These are phyloP conservation scores for Protobothrops flavoviridis DNA, from an alignment of 2,113 vertebrate species.

Conservation along the genomic window DNA sequence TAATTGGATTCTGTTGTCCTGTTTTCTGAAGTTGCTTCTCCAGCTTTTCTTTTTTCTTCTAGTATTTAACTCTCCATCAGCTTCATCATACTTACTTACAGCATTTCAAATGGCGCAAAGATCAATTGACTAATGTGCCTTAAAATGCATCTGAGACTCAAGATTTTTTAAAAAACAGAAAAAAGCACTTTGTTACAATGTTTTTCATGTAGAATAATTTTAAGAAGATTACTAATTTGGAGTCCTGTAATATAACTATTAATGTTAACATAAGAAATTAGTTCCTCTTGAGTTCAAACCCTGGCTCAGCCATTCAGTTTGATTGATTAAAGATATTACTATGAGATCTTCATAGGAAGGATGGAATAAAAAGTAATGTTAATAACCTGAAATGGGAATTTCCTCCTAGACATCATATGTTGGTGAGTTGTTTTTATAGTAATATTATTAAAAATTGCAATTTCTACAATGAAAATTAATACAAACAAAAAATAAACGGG, in stretches of 20 bases:
- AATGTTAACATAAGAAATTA: not conserved
- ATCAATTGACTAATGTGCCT: not conserved
- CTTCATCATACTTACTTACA: conserved; percentile 7
- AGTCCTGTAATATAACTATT: not conserved
- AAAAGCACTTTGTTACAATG: not conserved
- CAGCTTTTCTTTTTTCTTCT: not conserved
- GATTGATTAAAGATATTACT: not conserved
- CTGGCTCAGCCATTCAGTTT: not conserved
- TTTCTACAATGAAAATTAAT: not conserved
- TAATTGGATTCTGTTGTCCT: not conserved
- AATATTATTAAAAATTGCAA: not conserved
- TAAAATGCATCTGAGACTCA: not conserved
- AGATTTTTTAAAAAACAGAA: not conserved
- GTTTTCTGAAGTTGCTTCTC: not conserved
- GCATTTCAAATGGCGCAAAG: not conserved
- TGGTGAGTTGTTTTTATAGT: not conserved
- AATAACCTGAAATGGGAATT: not conserved
- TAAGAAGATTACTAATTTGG: not conserved
- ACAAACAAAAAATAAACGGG: not conserved
- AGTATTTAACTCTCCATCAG: not conserved
- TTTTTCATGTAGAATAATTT: not conserved
- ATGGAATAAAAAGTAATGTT: not conserved
- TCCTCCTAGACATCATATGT: not conserved
- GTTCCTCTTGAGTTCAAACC: not conserved
- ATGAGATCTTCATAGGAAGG: not conserved